Percentiles rank a stretch among this genome's conserved stretches.
These are phyloP conservation scores for Drosophila paucipuncta DNA, from an alignment of 2,888 invertebrate species.

Conservation along the genomic window DNA sequence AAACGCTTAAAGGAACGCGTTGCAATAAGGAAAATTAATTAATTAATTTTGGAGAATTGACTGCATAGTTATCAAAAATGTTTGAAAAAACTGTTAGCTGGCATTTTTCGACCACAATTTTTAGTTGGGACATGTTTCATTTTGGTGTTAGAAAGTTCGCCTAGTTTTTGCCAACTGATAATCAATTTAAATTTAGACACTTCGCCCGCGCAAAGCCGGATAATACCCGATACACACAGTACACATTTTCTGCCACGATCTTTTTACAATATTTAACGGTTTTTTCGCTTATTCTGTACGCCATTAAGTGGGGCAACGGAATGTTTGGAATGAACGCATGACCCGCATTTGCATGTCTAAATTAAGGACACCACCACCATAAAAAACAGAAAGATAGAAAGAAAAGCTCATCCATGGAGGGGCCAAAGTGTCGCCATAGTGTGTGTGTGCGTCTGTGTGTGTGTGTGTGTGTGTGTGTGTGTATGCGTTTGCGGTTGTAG, in stretches of 20 bases:
- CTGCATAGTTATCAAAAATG: not conserved
- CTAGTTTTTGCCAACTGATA: not conserved
- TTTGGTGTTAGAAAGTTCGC: not conserved
- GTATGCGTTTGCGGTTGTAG: not conserved
- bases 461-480: conserved; percentile 39
- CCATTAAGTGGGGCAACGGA: conserved; percentile 39
- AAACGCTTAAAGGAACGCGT: not conserved
- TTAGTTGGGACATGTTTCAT: not conserved
- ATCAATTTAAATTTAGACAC: not conserved
- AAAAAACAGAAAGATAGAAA: conserved; percentile 43
- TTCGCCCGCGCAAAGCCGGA: not conserved
- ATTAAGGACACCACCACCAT: conserved; percentile 77
- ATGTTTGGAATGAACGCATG: conserved; percentile 40
- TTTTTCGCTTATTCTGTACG: conserved; percentile 8
- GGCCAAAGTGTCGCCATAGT: conserved; percentile 30
- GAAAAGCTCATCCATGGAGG: conserved; percentile 58
- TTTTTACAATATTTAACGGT: conserved; percentile 10
- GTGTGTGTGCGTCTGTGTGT: conserved; percentile 33
- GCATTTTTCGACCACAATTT: not conserved
- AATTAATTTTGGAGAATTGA: not conserved
- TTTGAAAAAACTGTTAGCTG: not conserved
- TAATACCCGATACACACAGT: not conserved
- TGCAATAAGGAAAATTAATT: too few species aligned
- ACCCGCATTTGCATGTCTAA: conserved; percentile 77
- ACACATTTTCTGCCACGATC: conserved; percentile 17